A percentile compares a stretch with the other conserved stretches of the same genome.
These are phyloP conservation scores for Aromia moschata DNA, from an alignment of 2,888 invertebrate species.

Conservation along the genomic window DNA sequence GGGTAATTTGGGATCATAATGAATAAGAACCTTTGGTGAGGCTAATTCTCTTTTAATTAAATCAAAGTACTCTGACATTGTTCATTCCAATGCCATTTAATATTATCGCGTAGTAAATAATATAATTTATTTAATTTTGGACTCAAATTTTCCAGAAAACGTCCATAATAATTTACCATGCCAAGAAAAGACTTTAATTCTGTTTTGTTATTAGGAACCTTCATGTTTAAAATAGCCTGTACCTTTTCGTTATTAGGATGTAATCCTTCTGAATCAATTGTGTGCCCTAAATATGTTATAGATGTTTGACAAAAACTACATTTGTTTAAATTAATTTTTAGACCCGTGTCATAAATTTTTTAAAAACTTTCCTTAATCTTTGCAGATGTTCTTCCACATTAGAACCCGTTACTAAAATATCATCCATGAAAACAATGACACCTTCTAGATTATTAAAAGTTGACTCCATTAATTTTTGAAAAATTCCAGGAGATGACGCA, in stretches of 20 bases:
- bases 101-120: slow-evolving; percentile 23
- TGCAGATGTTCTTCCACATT: slow-evolving; percentile 19
- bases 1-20: slow-evolving; percentile 13
- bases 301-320: not conserved
- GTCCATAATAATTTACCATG: slow-evolving; percentile 19
- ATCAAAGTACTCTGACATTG: slow-evolving; percentile 8
- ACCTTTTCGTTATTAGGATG: slow-evolving; percentile 4
- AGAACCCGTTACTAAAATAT: slow-evolving; percentile 31
- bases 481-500: not conserved
- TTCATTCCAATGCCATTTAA: slow-evolving; percentile 8
- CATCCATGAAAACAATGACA: slow-evolving; percentile 1
- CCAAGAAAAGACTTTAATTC: slow-evolving; percentile 25
- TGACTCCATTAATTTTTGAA: slow-evolving; percentile 4
- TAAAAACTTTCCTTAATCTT: not conserved
- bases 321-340: slow-evolving; percentile 5
- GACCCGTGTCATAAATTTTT: not conserved
- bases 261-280: not conserved
- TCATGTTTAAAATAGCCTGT: not conserved
- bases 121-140: slow-evolving; percentile 12
- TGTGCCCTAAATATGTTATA: not conserved
- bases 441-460: not conserved
- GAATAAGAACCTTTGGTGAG: slow-evolving; percentile 1
- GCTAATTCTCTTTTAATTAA: slow-evolving; percentile 15
- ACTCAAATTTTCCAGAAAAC: slow-evolving; percentile 20
- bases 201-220: not conserved